Conservation (phyloP, 2,797 vertebrate species). For the Ptychadena robeensis region DNA sequence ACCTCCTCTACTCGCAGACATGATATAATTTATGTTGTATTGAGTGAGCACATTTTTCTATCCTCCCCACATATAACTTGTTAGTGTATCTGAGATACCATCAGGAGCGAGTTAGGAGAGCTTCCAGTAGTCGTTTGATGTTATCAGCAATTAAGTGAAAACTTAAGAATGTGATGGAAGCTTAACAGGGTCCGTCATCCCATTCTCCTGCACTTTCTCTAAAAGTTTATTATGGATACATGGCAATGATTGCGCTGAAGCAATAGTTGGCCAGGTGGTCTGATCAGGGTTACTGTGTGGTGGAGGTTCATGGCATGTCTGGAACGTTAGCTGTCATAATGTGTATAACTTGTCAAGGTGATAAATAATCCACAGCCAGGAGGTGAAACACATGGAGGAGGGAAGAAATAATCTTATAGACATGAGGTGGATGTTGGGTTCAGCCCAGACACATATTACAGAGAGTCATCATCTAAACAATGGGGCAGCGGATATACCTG, state of each 20-base stretch:
- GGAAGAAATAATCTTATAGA: neutral
- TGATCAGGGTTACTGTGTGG: constrained; percentile 48
- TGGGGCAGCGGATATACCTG: no score
- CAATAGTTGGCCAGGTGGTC: constrained; percentile 50
- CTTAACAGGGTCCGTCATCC: neutral
- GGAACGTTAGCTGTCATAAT: constrained; percentile 34
- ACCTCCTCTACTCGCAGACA: neutral
- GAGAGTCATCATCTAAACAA: neutral
- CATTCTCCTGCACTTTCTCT: neutral
- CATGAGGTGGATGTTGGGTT: neutral
- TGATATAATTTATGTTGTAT: constrained; percentile 13
- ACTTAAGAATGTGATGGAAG: constrained; percentile 23
- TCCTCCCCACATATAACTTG: constrained; percentile 11
- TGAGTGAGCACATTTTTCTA: constrained; percentile 35
- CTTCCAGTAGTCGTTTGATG: constrained; percentile 20
- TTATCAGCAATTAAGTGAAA: constrained; percentile 22
- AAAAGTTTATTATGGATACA: constrained; percentile 34
- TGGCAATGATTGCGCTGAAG: constrained; percentile 16
- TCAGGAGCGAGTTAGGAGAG: constrained; percentile 23
- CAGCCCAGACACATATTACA: neutral
- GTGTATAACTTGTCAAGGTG: constrained; percentile 15
- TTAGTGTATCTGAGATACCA: constrained; percentile 19
- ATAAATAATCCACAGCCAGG: neutral
- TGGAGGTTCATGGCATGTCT: constrained; percentile 41
- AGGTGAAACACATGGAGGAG: neutral